Evolutionary conservation across 1,140 invertebrate species (phyloP).

Genomic region (Steinernema khuongi): DNA sequence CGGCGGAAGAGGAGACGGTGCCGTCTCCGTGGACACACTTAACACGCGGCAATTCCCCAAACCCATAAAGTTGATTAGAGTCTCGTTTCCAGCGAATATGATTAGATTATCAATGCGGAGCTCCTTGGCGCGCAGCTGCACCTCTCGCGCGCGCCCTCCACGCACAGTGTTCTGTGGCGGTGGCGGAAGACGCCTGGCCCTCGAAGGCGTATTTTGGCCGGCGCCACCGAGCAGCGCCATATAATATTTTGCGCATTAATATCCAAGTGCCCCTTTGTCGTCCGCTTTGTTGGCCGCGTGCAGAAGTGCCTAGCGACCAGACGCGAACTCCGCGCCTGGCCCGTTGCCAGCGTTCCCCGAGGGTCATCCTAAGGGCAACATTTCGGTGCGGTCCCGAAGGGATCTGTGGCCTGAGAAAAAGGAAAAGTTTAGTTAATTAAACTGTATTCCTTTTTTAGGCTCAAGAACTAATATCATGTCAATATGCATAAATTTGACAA

Average conservation of each 20-base stretch:
- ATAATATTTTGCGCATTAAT: slow-evolving; percentile 13
- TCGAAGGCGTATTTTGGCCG: neutral
- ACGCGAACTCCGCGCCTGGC: neutral
- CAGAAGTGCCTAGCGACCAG: slow-evolving; percentile 2
- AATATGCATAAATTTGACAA: too few species aligned
- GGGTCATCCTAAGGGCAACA: slow-evolving; percentile 2
- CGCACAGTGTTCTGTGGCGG: neutral
- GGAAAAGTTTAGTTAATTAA: too few species aligned
- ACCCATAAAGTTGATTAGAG: slow-evolving; percentile 15
- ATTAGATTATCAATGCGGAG: slow-evolving; percentile 15
- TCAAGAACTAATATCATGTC: too few species aligned
- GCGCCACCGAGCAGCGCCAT: neutral
- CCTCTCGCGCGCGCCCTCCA: too few species aligned
- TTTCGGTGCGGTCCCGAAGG: too few species aligned
- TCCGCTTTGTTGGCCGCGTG: neutral
- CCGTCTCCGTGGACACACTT: neutral
- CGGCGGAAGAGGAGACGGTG: neutral
- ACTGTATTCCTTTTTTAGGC: too few species aligned
- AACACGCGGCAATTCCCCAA: slow-evolving; percentile 3
- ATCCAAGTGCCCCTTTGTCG: slow-evolving; percentile 12
- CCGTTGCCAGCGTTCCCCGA: neutral
- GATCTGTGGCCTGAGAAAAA: too few species aligned
- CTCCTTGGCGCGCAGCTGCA: too few species aligned
- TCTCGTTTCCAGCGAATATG: slow-evolving; percentile 2
- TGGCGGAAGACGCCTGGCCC: neutral